Percentiles rank a stretch among this genome's conserved stretches.
These are phyloP conservation scores for Crenuchus spilurus DNA, from an alignment of 2,797 vertebrate species.

Conservation along the genomic window DNA sequence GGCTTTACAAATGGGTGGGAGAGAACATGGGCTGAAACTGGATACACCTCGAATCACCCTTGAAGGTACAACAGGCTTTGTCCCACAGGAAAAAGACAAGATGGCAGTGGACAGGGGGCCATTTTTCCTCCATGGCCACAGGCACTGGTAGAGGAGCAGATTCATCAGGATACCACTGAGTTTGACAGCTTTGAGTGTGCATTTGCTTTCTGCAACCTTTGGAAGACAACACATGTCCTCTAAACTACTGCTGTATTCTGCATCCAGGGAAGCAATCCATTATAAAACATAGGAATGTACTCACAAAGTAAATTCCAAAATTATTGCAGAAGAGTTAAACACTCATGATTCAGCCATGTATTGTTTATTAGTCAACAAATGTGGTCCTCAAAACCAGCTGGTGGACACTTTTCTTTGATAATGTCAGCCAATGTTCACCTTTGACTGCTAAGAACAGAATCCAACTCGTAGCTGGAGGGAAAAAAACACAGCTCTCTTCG, in stretches of 20 bases:
- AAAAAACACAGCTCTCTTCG: constrained; percentile 24
- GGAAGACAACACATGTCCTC: neutral
- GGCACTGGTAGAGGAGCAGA: constrained; percentile 24
- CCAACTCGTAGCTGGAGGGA: neutral
- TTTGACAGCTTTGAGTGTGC: neutral
- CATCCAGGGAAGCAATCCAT: neutral
- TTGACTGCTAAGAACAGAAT: neutral
- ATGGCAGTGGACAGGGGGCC: constrained; percentile 39
- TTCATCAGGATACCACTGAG: constrained; percentile 18
- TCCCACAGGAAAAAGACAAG: constrained; percentile 60
- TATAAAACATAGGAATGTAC: neutral
- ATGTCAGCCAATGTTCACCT: no score
- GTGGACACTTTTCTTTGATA: neutral
- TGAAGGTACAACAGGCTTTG: constrained; percentile 77
- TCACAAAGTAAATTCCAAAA: neutral
- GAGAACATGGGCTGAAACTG: constrained; percentile 66
- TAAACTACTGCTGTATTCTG: no score
- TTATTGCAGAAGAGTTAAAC: constrained; percentile 1
- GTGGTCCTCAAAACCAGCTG: neutral
- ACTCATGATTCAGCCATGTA: neutral
- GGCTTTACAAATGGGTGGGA: constrained; percentile 63
- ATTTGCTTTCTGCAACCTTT: neutral
- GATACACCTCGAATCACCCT: constrained; percentile 75
- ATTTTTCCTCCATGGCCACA: constrained; percentile 40
- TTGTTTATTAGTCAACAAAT: neutral